Conservation (phyloP, 2,888 invertebrate species). For the Agriopis marginaria region DNA sequence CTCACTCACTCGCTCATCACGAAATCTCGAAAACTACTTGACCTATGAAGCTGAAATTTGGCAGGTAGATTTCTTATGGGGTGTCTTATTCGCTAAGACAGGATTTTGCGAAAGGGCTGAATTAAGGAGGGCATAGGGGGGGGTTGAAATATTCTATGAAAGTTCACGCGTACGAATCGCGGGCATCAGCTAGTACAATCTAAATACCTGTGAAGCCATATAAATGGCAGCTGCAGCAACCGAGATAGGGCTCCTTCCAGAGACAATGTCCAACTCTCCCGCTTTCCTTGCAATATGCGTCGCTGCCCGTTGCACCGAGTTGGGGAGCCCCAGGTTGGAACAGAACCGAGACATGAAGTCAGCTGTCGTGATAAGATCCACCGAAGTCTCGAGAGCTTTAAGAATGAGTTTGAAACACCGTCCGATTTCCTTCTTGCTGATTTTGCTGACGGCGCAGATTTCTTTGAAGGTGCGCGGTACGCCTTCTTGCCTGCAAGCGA, state of each 20-base stretch:
- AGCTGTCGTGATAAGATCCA: slow-evolving; percentile 98
- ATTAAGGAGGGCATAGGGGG: too few species aligned
- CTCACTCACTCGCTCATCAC: too few species aligned
- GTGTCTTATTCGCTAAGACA: too few species aligned
- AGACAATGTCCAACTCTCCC: slow-evolving; percentile 98
- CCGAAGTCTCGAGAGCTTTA: slow-evolving; percentile 98
- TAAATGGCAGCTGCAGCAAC: slow-evolving; percentile 99
- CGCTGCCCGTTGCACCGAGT: slow-evolving; percentile 96
- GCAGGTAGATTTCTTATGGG: too few species aligned
- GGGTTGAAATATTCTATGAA: too few species aligned
- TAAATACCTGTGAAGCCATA: slow-evolving; percentile 96
- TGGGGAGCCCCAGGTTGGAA: slow-evolving; percentile 95
- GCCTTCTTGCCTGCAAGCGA: slow-evolving; percentile 99
- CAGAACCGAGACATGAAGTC: slow-evolving; percentile 99
- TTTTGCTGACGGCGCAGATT: slow-evolving; percentile 99
- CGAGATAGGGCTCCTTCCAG: slow-evolving; percentile 99
- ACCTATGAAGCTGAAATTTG: too few species aligned
- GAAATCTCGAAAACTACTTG: too few species aligned
- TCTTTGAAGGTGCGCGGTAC: slow-evolving; percentile 99
- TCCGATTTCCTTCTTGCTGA: slow-evolving; percentile 99
- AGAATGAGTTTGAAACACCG: slow-evolving; percentile 98
- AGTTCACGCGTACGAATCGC: too few species aligned
- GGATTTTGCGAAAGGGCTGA: too few species aligned
- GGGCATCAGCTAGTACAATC: too few species aligned
- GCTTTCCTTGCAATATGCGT: slow-evolving; percentile 98